Evolutionary conservation across 2,797 vertebrate species (phyloP).

Genomic region (Anableps anableps): DNA sequence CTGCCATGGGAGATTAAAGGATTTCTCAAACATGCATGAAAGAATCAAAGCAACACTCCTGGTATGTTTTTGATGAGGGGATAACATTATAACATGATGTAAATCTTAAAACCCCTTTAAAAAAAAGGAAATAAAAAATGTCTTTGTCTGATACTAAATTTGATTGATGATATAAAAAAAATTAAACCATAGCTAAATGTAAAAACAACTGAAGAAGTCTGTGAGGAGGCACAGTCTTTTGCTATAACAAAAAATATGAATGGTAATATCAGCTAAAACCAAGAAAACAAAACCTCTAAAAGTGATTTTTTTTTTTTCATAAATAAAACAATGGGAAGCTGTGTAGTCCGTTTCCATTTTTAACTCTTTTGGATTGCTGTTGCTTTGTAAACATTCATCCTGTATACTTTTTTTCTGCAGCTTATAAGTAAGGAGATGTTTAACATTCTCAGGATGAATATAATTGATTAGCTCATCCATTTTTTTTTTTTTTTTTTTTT

Average conservation of each 20-base stretch:
- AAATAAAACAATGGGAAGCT: neutral
- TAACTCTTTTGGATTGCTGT: neutral
- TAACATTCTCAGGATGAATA: neutral
- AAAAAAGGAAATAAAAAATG: neutral
- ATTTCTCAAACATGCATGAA: too few species aligned
- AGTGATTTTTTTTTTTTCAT: neutral
- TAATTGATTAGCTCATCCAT: neutral
- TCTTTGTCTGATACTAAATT: neutral
- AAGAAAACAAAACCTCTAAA: neutral
- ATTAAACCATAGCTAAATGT: neutral
- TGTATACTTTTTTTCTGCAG: neutral
- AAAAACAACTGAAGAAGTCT: neutral
- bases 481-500: too few species aligned
- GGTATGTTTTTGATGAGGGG: too few species aligned
- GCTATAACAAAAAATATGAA: too few species aligned
- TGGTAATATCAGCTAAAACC: neutral
- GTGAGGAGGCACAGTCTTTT: neutral
- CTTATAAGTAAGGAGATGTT: neutral
- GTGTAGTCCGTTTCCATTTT: neutral
- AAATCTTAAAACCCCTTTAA: too few species aligned
- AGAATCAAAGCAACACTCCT: too few species aligned
- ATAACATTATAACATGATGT: too few species aligned
- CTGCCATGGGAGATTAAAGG: too few species aligned
- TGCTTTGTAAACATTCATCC: neutral
- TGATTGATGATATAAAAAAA: neutral